These are phyloP conservation scores for Alosa alosa DNA, from an alignment of 2,113 vertebrate genomes.

Conservation along the genomic window DNA sequence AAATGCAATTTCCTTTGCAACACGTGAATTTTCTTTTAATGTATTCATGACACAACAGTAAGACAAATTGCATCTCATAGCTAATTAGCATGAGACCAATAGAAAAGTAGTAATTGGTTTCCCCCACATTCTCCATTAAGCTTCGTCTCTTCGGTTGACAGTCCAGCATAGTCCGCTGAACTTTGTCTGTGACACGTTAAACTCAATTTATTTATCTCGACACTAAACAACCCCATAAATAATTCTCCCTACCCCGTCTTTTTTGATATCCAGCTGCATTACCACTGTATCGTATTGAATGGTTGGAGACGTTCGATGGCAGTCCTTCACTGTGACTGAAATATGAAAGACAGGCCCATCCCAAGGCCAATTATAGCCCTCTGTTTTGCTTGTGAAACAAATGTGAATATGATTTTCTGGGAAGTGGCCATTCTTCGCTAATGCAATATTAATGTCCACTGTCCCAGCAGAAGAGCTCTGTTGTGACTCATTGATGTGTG, in stretches of 20 bases:
- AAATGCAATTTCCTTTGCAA: background rate
- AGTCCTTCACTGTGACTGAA: background rate
- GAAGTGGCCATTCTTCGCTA: conserved; percentile 1
- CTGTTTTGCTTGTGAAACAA: conserved; percentile 1
- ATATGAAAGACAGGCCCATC: conserved; percentile 5
- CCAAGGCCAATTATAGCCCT: background rate
- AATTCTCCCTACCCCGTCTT: background rate
- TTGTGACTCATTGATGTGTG: conserved; percentile 4
- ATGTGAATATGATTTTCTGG: background rate
- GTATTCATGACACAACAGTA: background rate
- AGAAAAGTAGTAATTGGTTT: background rate
- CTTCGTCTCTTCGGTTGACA: background rate
- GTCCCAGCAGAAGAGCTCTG: background rate
- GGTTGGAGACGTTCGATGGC: background rate
- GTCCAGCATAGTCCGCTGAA: background rate
- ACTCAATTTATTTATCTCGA: background rate
- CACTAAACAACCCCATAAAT: background rate
- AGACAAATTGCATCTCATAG: background rate
- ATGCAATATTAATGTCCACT: background rate
- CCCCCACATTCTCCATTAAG: background rate
- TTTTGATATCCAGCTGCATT: background rate
- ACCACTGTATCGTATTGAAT: background rate
- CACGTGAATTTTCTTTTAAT: background rate
- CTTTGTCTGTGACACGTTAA: background rate
- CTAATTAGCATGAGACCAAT: background rate